phyloP scores from a whole-genome alignment of 2,888 invertebrate genomes.

The Drosophila infuscata region DNA sequence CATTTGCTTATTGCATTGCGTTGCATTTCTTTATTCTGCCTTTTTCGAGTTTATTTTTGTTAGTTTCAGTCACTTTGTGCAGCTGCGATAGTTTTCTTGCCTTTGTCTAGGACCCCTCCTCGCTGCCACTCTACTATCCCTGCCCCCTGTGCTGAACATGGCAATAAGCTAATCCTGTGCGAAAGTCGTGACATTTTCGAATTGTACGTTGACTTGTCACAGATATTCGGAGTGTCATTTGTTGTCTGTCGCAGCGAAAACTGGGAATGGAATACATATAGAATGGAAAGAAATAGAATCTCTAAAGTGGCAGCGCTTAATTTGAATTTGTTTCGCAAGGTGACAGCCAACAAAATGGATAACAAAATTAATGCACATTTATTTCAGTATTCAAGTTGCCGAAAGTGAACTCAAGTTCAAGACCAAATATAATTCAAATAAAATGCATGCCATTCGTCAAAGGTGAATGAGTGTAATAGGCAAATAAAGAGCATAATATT shows the following conservation, averaged over 20 bases:
- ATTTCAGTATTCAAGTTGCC: conserved; percentile 25
- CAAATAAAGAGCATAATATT: neutral
- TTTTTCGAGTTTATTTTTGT: conserved; percentile 56
- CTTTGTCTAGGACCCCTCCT: conserved; percentile 20
- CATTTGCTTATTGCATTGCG: conserved; percentile 5
- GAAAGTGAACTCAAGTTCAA: conserved; percentile 15
- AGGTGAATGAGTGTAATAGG: conserved; percentile 10
- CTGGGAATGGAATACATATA: conserved; percentile 21
- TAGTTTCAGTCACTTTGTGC: conserved; percentile 65
- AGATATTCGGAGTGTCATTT: conserved; percentile 64
- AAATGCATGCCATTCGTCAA: conserved; percentile 18
- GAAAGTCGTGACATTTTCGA: conserved; percentile 61
- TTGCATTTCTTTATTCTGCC: conserved; percentile 2
- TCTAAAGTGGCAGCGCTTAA: conserved; percentile 50
- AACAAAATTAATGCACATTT: conserved; percentile 40
- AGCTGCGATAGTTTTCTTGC: conserved; percentile 59
- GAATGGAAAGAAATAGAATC: conserved; percentile 35
- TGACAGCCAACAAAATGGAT: conserved; percentile 32
- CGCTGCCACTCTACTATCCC: conserved; percentile 2
- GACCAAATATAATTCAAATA: conserved; percentile 38
- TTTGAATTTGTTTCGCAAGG: conserved; percentile 66
- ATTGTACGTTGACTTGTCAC: conserved; percentile 58
- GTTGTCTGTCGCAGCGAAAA: conserved; percentile 45
- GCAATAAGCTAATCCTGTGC: conserved; percentile 65
- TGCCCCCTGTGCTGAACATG: neutral